Evolutionary conservation across 2,113 vertebrate species (phyloP).

Genomic region (Heterochromis multidens): DNA sequence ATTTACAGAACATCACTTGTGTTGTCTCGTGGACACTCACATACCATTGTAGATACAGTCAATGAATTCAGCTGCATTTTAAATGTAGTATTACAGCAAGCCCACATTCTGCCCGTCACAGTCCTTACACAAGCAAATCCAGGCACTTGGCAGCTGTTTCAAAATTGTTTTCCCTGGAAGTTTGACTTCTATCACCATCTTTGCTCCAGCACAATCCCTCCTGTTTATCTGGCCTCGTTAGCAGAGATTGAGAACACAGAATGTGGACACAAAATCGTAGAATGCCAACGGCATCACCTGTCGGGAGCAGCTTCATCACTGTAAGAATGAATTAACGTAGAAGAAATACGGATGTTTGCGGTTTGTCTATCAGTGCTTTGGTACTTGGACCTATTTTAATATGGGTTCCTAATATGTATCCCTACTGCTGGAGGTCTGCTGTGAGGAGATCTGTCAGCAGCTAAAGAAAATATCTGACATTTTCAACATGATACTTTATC

Average conservation of each 20-base stretch:
- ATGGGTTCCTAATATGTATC: background rate
- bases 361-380: background rate
- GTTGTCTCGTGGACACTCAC: background rate
- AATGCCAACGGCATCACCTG: background rate
- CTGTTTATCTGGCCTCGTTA: background rate
- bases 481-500: background rate
- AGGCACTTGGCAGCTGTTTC: no score
- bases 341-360: background rate
- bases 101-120: no score
- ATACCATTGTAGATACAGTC: background rate
- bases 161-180: no score
- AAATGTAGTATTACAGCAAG: background rate
- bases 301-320: background rate
- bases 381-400: background rate
- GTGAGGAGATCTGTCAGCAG: background rate
- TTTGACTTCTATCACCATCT: no score
- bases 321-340: background rate
- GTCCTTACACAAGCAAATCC: no score
- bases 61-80: background rate
- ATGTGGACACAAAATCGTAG: background rate
- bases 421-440: background rate
- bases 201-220: no score
- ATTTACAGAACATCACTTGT: background rate
- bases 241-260: background rate
- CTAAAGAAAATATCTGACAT: background rate